Base-by-base conservation (phyloP, 2,797 vertebrate genomes). In the Gallinago solitaria region DNA sequence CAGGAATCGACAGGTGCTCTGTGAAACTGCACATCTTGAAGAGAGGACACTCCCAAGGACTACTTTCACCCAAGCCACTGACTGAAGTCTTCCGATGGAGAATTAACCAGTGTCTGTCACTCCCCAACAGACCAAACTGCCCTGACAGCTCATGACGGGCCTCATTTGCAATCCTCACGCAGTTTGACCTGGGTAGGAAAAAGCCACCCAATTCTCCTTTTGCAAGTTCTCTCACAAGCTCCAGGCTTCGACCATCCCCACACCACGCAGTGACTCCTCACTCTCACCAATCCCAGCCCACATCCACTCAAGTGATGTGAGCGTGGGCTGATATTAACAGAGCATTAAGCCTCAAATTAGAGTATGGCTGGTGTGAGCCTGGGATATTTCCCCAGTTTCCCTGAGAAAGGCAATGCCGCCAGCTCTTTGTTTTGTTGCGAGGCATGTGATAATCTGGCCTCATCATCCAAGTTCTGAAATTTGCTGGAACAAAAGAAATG, bases 401-500 rank as follows among this genome's bases (percentile, higher is more conserved):
- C 83, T 3, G 3, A 93, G 91, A 83, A 95, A 89, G 70, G 64
- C 83, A 87, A 9, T 9, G 74, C 76, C 92, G 90, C 85, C 91
- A 95, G 65, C 73, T 67, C 83, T 89, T 94, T 92, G 83, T 89
- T 95, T 95, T 87, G 53, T 61, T 79, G 61, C 12, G 70, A 95
- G 83, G 63, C 93, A 83, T 89, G 81, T 87, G 92, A 85, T 87
- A 91, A 95, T 91, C 71, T 83, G 71, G 91, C 79, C 83, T 70
- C 79, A 59, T 71, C 73, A 60, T 79, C 74, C n/a, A 63, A 85
- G 78, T 71, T 82, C 83, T 81, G 87, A 91, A 92, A 89, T 90
- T 76, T 56, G 71, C 74, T 95, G 92, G 89, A 95, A 83, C 85
- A 96, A 90, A 94, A 89, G 86, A 95, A 75, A 90, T 33, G 59